Base-by-base conservation (phyloP, 2,888 invertebrate genomes). In the Himalopsyche kuldschensis region DNA sequence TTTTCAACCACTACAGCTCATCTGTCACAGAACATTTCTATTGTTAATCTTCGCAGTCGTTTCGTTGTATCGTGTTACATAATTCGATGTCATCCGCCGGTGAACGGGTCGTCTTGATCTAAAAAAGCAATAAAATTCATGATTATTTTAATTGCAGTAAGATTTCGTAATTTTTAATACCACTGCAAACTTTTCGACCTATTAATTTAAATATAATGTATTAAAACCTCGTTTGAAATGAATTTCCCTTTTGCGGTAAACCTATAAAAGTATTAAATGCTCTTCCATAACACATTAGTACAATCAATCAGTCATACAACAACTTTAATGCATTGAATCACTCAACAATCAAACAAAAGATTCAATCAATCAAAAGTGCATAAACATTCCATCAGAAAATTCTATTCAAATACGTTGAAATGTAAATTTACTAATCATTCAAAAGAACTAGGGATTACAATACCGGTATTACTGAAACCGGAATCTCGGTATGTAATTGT, bases 61-160 rank as follows among this genome's bases (percentile, higher is more conserved):
- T 75, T 27, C 31, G 24, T 47, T 30, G 24, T 31, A 35, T 17
- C 30, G 46, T 27, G 30, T 78, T 78, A 41, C 69, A 78, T 55
- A 55, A 20, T 55, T 55, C 55, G 55, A 55, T 55, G 55, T 55
- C 46, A 47, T 78, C 24, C 41, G 63, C 30, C 63, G 32, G 63
- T n/a, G 78, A 69, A 78, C 78, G 77, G 48, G 35, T 82, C 78
- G 77, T 78, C 55, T 55, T 24, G 55, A 20, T 55, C 55, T 55
- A 20, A 55, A 55, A 55, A 1, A 55, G 55, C 55, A 55, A 55
- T 55, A 55, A 55, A 55, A 55, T 20, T 20, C 55, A 55, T 5
- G 6, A 55, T 55, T 55, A 55, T 20, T 55, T 48, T 55, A 55
- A 55, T 55, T 55, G 55, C 55, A 55, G 5, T 20, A 20, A 8